These are phyloP conservation scores for Samia ricini DNA, from an alignment of 1,140 invertebrate genomes.

Conservation along the genomic window DNA sequence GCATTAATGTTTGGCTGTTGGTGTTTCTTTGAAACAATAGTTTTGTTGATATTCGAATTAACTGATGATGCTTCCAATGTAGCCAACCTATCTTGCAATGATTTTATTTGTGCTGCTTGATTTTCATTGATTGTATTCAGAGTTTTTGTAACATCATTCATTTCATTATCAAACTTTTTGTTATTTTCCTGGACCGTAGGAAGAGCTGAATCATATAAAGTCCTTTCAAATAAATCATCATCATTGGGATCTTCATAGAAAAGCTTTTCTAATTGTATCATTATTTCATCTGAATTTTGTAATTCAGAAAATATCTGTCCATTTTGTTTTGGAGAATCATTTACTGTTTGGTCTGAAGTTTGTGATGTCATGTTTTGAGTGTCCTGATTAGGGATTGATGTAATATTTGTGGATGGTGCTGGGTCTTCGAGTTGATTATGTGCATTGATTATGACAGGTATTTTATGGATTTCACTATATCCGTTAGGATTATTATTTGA, in stretches of 20 bases:
- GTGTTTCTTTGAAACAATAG: constrained; percentile 15
- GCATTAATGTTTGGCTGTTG: constrained; percentile 23
- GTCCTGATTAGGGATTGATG: not conserved
- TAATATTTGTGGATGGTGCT: not conserved
- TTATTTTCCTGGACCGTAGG: constrained; percentile 24
- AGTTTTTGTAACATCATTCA: constrained; percentile 15
- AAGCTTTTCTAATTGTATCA: constrained; percentile 57
- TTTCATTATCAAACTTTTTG: constrained; percentile 16
- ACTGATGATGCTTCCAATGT: constrained; percentile 45
- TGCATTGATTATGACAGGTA: constrained; percentile 14
- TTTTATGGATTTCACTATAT: constrained; percentile 4
- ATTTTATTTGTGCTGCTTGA: constrained; percentile 44
- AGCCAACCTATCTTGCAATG: constrained; percentile 54
- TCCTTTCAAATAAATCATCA: constrained; percentile 65
- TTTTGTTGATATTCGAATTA: constrained; percentile 32
- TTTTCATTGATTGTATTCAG: constrained; percentile 29
- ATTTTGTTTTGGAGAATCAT: not conserved
- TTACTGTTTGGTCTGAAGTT: not conserved
- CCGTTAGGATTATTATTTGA: constrained; percentile 10
- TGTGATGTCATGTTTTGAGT: not conserved
- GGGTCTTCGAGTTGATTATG: constrained; percentile 1
- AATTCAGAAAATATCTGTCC: constrained; percentile 24
- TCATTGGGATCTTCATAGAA: constrained; percentile 61
- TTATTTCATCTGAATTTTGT: constrained; percentile 52
- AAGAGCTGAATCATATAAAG: constrained; percentile 38